Conservation (phyloP, 2,888 invertebrate genomes). For the Lingula anatina region DNA sequence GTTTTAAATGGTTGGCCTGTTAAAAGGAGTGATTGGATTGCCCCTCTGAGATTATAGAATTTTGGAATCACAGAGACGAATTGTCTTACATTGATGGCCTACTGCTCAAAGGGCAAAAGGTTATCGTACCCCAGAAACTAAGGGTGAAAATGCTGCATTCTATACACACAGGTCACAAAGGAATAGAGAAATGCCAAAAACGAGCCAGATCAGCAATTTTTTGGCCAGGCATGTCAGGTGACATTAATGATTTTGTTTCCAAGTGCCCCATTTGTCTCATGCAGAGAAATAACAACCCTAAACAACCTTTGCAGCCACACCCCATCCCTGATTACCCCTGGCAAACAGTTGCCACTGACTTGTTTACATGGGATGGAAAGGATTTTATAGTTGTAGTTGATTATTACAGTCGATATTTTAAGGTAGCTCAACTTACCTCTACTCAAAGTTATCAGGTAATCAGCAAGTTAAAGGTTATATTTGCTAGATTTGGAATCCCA, state of each 20-base stretch:
- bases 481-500: conserved; percentile 15
- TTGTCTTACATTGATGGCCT: conserved; percentile 1
- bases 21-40: too few relatives aligned
- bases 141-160: conserved; percentile 5
- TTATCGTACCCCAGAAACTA: too few relatives aligned
- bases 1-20: conserved; percentile 6
- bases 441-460: conserved; percentile 11
- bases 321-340: conserved; percentile 13
- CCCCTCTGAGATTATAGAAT: too few relatives aligned
- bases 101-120: too few relatives aligned
- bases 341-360: conserved; percentile 14
- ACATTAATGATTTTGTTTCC: conserved; percentile 3
- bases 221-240: conserved; percentile 3
- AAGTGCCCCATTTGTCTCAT: conserved; percentile 9
- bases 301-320: conserved; percentile 8
- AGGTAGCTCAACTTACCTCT: conserved; percentile 10
- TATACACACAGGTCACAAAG: conserved; percentile 9
- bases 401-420: conserved; percentile 12
- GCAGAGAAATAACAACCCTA: too few relatives aligned
- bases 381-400: conserved; percentile 12
- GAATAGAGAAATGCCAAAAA: too few relatives aligned
- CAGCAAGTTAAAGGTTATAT: conserved; percentile 7
- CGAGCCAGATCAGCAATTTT: conserved; percentile 4
- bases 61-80: conserved; percentile 4
- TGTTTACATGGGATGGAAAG: too few relatives aligned